Base-by-base conservation (phyloP, 2,113 vertebrate species). In the Perognathus longimembris region DNA sequence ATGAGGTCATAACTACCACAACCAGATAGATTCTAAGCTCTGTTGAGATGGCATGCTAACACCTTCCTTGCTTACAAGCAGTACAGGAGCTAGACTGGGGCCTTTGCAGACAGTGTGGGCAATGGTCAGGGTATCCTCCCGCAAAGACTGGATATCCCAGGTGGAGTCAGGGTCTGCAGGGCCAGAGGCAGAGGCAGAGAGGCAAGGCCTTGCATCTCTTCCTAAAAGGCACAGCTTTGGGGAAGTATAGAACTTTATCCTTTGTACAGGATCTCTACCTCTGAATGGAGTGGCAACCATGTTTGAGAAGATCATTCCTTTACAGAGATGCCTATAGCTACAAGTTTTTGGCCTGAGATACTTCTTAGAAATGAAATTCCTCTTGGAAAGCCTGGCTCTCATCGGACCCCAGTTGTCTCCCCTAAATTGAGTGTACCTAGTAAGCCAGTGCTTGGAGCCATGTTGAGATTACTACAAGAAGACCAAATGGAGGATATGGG, bases 331-430 rank as follows among this genome's bases (percentile, higher is more conserved):
- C 45, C 32, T 45, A 30, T 24, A 36, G 57, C 10, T 87, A 34
- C 10, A 45, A 63, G 59, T 18, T 83, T 91, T 86, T 50, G 1
- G 21, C 34, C 14, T 36, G 40, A 64, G 17, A 63, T n/a, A 4
- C 89, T 78, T 75, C 45, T 57, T 83, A 26, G 38, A 90, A 77
- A 63, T 75, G 70, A 59, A 76, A 80, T 81, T 88, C 7, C 74
- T 83, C 38, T 90, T 36, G 88, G 45, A 57, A 73, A 61, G 14
- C 76, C 75, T 54, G 54, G 63, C 50, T 38, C n/a, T 32, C 7
- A 45, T 45, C 45, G 11, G 45, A 45, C 6, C 66, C 40, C 73
- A 73, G 5, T 28, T 69, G 10, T 61, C 26, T 80, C 22, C 24
- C 24, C 70, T 61, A 82, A 89, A 85, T 9, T 26, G n/a, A 93